phyloP scores from a whole-genome alignment of 2,888 invertebrate species.

The Aporophyla nigra region DNA sequence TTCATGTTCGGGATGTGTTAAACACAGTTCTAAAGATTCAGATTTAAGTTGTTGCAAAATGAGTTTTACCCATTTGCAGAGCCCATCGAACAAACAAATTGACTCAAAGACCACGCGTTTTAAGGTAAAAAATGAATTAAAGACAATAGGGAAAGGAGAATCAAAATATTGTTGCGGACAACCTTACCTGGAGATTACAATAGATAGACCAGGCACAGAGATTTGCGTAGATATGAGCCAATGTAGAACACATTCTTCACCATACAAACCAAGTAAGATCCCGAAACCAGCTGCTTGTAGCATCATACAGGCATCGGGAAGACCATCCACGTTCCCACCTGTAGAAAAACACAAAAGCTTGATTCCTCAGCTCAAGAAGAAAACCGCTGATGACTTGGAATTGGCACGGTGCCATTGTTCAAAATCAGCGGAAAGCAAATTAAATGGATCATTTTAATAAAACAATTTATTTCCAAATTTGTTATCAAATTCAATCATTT shows the following conservation, averaged over 20 bases:
- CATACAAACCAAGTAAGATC: slow-evolving; percentile 53
- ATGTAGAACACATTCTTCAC: slow-evolving; percentile 2
- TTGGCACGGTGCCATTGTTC: slow-evolving; percentile 7
- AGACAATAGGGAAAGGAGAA: slow-evolving; percentile 22
- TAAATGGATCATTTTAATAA: slow-evolving; percentile 58
- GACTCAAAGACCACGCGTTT: slow-evolving; percentile 13
- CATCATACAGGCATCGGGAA: slow-evolving; percentile 7
- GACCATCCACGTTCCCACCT: neutral
- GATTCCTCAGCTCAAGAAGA: slow-evolving; percentile 71
- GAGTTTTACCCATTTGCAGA: neutral
- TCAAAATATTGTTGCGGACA: slow-evolving; percentile 50
- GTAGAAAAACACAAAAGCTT: slow-evolving; percentile 56
- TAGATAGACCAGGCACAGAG: slow-evolving; percentile 73
- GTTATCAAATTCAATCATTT: neutral
- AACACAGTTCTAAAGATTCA: neutral
- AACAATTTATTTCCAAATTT: neutral
- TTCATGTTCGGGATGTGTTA: slow-evolving; percentile 37
- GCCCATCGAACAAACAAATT: slow-evolving; percentile 8
- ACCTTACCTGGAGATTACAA: slow-evolving; percentile 73
- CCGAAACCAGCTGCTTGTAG: slow-evolving; percentile 51
- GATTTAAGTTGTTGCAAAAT: neutral
- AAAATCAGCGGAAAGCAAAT: slow-evolving; percentile 7
- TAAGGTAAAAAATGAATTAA: slow-evolving; percentile 37
- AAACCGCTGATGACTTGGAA: slow-evolving; percentile 70
- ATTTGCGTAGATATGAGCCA: slow-evolving; percentile 50